A percentile compares a stretch with the other conserved stretches of the same genome.
phyloP scores from a whole-genome alignment of 2,797 vertebrate species.

The Aeoliscus strigatus region DNA sequence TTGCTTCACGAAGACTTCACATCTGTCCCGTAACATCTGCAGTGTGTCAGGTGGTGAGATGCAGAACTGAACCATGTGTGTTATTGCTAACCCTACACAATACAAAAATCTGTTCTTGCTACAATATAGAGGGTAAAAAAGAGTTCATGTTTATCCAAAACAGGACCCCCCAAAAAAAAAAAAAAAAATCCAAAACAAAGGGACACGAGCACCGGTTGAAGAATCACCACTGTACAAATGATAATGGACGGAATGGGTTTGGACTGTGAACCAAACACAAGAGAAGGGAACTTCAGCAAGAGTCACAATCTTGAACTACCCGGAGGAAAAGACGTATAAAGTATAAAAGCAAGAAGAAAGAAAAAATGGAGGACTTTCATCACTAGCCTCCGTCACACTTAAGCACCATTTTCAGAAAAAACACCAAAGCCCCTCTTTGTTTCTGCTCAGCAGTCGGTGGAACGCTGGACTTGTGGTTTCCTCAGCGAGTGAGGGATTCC shows the following conservation, averaged over 20 bases:
- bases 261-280: too few species aligned
- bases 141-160: constrained; percentile 66
- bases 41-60: constrained; percentile 12
- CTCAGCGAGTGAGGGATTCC: constrained; percentile 31
- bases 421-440: constrained; percentile 49
- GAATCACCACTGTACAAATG: constrained; percentile 68
- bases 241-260: too few species aligned
- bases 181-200: constrained; percentile 27
- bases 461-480: constrained; percentile 45
- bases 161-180: constrained; percentile 34
- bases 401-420: constrained; percentile 37
- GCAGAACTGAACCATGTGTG: constrained; percentile 47
- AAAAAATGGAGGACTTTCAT: constrained; percentile 36
- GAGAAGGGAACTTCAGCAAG: constrained; percentile 38
- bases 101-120: constrained; percentile 76
- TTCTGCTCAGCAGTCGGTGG: constrained; percentile 56
- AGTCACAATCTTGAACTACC: constrained; percentile 43
- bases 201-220: constrained; percentile 71
- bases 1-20: too few species aligned
- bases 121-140: constrained; percentile 76
- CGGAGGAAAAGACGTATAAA: constrained; percentile 42
- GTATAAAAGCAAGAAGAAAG: constrained; percentile 50
- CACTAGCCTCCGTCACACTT: constrained; percentile 33
- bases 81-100: constrained; percentile 80
- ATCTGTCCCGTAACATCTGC: constrained; percentile 13